phyloP scores from a whole-genome alignment of 35 echinoderm and acorn worm species.

The Patiria miniata region DNA sequence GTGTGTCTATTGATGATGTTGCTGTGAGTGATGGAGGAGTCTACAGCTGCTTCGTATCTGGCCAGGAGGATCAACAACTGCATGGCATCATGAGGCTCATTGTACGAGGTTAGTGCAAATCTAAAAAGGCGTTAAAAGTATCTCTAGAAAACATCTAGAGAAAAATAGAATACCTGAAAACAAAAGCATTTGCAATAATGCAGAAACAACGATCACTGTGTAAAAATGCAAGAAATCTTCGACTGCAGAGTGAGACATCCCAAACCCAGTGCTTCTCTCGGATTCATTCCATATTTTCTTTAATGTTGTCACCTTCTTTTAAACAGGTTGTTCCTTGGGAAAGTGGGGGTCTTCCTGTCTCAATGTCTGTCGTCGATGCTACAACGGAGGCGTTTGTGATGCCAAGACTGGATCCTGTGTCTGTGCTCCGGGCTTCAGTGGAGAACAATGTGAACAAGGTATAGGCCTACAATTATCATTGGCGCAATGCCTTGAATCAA shows the following conservation, averaged over 20 bases:
- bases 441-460: slow-evolving; percentile 41
- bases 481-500: not conserved
- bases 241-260: not conserved
- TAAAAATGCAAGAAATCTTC: not conserved
- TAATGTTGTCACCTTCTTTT: not conserved
- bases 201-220: not conserved
- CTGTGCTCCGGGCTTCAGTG: slow-evolving; percentile 83
- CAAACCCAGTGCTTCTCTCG: not conserved
- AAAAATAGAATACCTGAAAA: not conserved
- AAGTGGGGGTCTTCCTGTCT: slow-evolving; percentile 57
- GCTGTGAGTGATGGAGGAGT: not conserved
- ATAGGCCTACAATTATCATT: not conserved
- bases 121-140: not conserved
- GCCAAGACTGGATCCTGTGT: slow-evolving; percentile 72
- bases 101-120: not conserved
- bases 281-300: too few relatives aligned
- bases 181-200: not conserved
- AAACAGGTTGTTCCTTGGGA: slow-evolving; percentile 20
- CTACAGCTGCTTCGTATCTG: not conserved
- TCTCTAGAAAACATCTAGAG: too few relatives aligned
- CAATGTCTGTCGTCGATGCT: slow-evolving; percentile 57
- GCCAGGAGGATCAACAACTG: not conserved
- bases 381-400: slow-evolving; percentile 95
- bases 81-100: slow-evolving; percentile 12
- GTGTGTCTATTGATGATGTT: not conserved